Conservation (phyloP, 2,113 vertebrate genomes). For the Crotophaga sulcirostris region DNA sequence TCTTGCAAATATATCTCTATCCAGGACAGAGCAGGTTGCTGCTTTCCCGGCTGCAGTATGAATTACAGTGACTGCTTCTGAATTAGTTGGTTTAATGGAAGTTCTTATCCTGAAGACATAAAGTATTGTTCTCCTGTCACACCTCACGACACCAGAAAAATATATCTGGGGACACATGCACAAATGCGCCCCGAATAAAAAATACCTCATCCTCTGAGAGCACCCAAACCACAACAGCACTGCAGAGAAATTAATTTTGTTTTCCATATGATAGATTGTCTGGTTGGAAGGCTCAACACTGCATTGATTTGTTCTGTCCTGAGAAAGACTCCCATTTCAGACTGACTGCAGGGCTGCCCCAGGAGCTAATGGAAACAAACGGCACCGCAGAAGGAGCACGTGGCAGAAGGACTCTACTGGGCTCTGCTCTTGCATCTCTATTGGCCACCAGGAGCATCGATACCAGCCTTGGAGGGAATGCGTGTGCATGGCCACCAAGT, state of each 20-base stretch:
- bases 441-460: not conserved
- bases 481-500: not conserved
- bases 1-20: conserved; percentile 2
- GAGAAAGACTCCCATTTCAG: conserved; percentile 27
- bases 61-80: conserved; percentile 33
- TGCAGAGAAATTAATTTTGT: conserved; percentile 41
- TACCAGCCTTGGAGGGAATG: not conserved
- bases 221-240: conserved; percentile 31
- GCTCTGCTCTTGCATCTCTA: not conserved
- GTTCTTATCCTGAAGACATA: conserved; percentile 56
- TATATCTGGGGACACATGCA: not conserved
- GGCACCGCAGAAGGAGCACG: not conserved
- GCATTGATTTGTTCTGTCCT: conserved; percentile 30
- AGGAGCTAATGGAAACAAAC: conserved; percentile 45
- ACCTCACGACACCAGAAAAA: conserved; percentile 18
- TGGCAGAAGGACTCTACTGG: not conserved
- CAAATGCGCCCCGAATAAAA: conserved; percentile 10
- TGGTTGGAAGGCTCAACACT: conserved; percentile 27
- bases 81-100: conserved; percentile 57
- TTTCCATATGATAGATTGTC: conserved; percentile 38
- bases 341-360: not conserved
- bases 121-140: conserved; percentile 41
- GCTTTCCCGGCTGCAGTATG: not conserved
- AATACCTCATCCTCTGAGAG: not conserved
- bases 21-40: not conserved